Evolutionary conservation across 2,113 vertebrate genomes (phyloP).

Genomic region (Atractosteus spatula): DNA sequence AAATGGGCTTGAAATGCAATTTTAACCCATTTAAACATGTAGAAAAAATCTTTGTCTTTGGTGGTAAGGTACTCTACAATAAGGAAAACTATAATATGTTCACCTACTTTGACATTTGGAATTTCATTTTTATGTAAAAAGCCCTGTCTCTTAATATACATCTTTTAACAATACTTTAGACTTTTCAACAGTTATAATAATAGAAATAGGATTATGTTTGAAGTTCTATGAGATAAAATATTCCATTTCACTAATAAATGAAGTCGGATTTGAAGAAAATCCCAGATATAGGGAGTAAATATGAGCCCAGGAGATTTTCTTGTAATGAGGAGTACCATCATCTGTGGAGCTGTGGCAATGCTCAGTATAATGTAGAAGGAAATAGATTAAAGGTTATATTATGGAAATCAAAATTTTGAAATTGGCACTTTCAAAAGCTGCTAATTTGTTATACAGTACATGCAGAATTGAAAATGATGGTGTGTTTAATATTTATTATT

Average conservation of each 20-base stretch:
- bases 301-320: not conserved
- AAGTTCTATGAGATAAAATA: not conserved
- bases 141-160: conserved; percentile 16
- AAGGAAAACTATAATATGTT: no score
- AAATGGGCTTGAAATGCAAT: no score
- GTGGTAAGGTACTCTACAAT: no score
- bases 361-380: not conserved
- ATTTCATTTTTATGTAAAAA: not conserved
- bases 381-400: not conserved
- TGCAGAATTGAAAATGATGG: not conserved
- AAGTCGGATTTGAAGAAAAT: conserved; percentile 5
- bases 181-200: conserved; percentile 9
- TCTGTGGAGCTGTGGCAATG: not conserved
- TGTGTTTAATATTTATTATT: not conserved
- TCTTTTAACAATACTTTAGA: conserved; percentile 6
- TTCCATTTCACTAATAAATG: conserved; percentile 2
- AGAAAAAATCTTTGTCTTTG: no score
- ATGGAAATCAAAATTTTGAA: not conserved
- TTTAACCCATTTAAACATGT: no score
- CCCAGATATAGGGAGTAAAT: conserved; percentile 4
- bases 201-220: conserved; percentile 10
- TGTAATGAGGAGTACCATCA: not conserved
- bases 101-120: no score
- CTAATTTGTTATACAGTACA: not conserved
- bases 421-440: not conserved